Evolutionary conservation across 2,888 invertebrate genomes (phyloP).

Genomic region (Standfussiana lucernea): DNA sequence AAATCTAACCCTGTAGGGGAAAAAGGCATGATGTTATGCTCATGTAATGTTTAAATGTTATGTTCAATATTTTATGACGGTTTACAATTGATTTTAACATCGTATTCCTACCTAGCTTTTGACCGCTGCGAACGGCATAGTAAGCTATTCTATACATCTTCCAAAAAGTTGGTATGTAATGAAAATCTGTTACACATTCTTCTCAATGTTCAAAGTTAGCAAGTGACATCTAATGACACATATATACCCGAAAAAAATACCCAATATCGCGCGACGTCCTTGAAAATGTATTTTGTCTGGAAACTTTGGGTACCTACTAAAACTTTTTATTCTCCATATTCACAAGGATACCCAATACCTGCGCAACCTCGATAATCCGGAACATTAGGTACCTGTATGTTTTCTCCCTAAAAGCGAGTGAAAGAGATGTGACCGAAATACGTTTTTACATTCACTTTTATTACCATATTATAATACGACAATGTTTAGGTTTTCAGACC

Average conservation of each 20-base stretch:
- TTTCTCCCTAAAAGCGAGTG: background rate
- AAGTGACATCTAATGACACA: background rate
- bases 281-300: conserved; percentile 44
- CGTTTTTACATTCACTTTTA: conserved; percentile 49
- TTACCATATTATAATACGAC: conserved; percentile 37
- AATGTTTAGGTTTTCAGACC: conserved; percentile 60
- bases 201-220: background rate
- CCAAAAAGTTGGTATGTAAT: background rate
- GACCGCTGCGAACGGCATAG: background rate
- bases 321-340: conserved; percentile 31
- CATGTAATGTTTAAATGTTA: background rate
- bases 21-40: background rate
- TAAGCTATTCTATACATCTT: background rate
- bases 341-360: conserved; percentile 7
- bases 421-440: conserved; percentile 39
- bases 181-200: background rate
- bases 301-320: conserved; percentile 11
- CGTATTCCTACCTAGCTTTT: background rate
- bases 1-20: rapidly evolving
- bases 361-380: conserved; percentile 41
- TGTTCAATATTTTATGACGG: background rate
- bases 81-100: background rate
- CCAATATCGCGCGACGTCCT: conserved; percentile 18
- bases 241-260: conserved; percentile 1
- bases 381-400: conserved; percentile 48